These are phyloP conservation scores for Acanthisitta chloris DNA, from an alignment of 2,113 vertebrate species.

Conservation along the genomic window DNA sequence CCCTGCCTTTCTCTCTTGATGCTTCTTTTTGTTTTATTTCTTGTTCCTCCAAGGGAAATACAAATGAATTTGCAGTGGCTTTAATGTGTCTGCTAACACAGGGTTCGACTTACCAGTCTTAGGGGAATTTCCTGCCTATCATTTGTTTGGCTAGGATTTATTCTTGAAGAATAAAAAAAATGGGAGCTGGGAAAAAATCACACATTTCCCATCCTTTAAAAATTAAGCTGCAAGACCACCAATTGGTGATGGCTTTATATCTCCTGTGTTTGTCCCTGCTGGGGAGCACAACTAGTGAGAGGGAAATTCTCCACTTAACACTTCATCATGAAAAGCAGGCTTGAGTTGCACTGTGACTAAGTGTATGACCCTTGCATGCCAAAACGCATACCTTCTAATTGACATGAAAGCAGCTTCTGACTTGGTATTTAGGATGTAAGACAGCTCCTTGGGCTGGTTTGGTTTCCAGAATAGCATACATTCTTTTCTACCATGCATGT, in stretches of 20 bases:
- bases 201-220: not conserved
- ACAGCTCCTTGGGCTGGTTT: not conserved
- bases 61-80: not conserved
- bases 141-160: not conserved
- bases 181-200: not conserved
- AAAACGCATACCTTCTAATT: constrained; percentile 11
- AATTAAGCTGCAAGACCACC: not conserved
- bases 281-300: not conserved
- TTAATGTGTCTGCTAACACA: not conserved
- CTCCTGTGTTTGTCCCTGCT: not conserved
- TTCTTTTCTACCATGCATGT: constrained; percentile 52
- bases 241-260: not conserved
- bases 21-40: not conserved
- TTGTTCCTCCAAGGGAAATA: not conserved
- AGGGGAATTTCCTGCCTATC: not conserved
- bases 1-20: not conserved
- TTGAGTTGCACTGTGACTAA: not conserved
- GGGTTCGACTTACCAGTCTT: rapidly evolving
- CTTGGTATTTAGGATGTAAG: constrained; percentile 10
- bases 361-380: not conserved
- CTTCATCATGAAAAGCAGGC: not conserved
- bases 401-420: not conserved
- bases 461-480: constrained; percentile 37
- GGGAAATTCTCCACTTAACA: not conserved
- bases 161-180: not conserved